Evolutionary conservation across 2,797 vertebrate species (phyloP), one percentile per base, ranked within the genome.

Genomic region (Propithecus perrieri): DNA sequence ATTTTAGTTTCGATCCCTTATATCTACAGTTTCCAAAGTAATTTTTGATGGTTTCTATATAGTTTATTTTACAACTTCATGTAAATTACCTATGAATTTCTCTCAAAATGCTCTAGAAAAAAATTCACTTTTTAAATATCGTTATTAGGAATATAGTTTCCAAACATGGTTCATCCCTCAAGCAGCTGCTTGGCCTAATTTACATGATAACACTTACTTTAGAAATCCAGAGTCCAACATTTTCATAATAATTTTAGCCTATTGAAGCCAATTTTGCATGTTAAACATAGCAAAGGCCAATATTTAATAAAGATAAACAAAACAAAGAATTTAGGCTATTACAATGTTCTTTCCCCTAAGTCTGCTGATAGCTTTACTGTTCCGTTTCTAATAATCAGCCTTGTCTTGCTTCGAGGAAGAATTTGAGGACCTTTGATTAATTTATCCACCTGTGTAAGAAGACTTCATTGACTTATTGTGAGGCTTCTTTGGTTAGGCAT

Each of bases 151-250:
- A 74, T 75, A 72, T 38, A 50, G 11, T 71, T 81, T 96, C 43
- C 59, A 96, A 92, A 84, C 22, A n/a, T 84, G 28, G 5, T 87
- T 87, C 28, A 28, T 83, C 41, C 7, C 11, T 75, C 61, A 76
- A 76, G 81, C 13, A 91, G 7, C 7, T 67, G 24, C 38, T 94
- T 93, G 71, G n/a, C 20, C 83, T 85, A 92, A 59, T 95, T 95
- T 41, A 59, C 33, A 91, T 20, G 46, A 74, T 18, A 76, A 14
- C 0, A 20, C 6, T 84, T 78, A 87, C 4, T 94, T 94, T 89
- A 3, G 3, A 91, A 96, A 72, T 86, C 35, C 75, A 41, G 46
- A 89, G 65, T 92, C 13, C 5, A 94, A 88, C 26, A 89, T 89
- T 94, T 79, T 76, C 46, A 46, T 63, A 43, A 57, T 80, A 91